Percentiles rank a stretch among this genome's conserved stretches.
These are phyloP conservation scores for Poeciliopsis gracilis DNA, from an alignment of 2,797 vertebrate genomes.

Conservation along the genomic window DNA sequence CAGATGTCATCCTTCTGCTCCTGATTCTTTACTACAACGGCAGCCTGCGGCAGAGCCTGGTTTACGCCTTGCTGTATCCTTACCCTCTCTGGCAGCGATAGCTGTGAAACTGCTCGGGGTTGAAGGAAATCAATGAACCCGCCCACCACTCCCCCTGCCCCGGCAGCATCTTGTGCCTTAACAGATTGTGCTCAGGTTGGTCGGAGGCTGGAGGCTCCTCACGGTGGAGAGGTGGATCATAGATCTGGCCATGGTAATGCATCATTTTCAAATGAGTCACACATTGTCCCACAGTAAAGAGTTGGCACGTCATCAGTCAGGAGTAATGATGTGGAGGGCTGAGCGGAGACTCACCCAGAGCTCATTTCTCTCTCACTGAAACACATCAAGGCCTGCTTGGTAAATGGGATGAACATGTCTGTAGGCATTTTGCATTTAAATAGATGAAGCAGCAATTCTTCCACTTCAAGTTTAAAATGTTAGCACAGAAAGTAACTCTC, in stretches of 20 bases:
- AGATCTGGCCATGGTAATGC: constrained; percentile 90
- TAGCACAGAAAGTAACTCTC: background rate
- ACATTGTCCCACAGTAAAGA: constrained; percentile 19
- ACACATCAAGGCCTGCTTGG: constrained; percentile 10
- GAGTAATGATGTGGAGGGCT: constrained; percentile 45
- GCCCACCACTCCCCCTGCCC: background rate
- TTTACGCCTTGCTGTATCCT: constrained; percentile 90
- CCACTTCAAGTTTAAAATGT: constrained; percentile 5
- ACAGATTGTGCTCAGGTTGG: constrained; percentile 78
- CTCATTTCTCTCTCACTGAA: constrained; percentile 33
- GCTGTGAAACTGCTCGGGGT: background rate
- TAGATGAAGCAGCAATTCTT: constrained; percentile 7
- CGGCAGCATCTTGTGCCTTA: constrained; percentile 46
- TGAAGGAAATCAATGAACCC: constrained; percentile 23
- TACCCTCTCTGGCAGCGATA: background rate
- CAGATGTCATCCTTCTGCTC: constrained; percentile 88
- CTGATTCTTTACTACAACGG: constrained; percentile 87
- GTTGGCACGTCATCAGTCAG: constrained; percentile 39
- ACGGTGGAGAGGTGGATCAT: constrained; percentile 88
- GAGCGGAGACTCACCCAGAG: constrained; percentile 32
- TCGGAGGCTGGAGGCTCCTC: constrained; percentile 87
- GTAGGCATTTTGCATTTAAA: constrained; percentile 21
- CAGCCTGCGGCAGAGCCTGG: constrained; percentile 76
- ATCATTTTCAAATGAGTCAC: constrained; percentile 25
- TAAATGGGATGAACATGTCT: constrained; percentile 33